Conservation (phyloP, 30 jellyfish, hydroid and myxozoan genomes). For the Chrysaora quinquecirrha region DNA sequence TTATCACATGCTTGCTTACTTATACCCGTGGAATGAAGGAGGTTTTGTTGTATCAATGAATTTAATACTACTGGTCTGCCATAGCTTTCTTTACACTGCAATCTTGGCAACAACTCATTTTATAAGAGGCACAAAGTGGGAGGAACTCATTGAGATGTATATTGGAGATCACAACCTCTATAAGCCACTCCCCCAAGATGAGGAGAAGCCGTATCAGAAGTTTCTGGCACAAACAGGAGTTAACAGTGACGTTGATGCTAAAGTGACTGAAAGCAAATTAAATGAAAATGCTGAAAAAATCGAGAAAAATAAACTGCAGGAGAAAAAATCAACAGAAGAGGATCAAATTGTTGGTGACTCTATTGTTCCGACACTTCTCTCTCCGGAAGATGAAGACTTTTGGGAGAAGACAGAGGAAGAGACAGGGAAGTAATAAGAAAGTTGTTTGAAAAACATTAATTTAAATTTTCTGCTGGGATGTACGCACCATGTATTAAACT, state of each 20-base stretch:
- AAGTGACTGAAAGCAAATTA: not conserved
- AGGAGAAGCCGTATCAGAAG: conserved; percentile 49
- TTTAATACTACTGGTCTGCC: conserved; percentile 45
- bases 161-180: conserved; percentile 21
- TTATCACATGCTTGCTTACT: conserved; percentile 25
- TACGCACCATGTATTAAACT: too few species aligned
- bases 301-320: not conserved
- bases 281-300: not conserved
- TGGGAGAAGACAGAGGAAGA: not conserved
- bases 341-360: not conserved
- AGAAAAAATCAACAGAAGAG: not conserved
- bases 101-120: conserved; percentile 38
- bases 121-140: conserved; percentile 47
- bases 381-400: not conserved
- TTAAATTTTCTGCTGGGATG: too few species aligned
- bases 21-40: conserved; percentile 63
- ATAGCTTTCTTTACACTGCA: conserved; percentile 35
- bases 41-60: conserved; percentile 53
- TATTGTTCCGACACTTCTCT: conserved; percentile 1
- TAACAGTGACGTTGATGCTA: not conserved
- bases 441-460: too few species aligned
- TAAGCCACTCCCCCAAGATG: conserved; percentile 30
- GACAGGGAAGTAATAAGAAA: not conserved
- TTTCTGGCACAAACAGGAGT: conserved; percentile 16
- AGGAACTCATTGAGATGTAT: conserved; percentile 51